These are phyloP conservation scores for Ephydatia muelleri DNA, from an alignment of 37 sponge, comb jelly and placozoan genomes.

Conservation along the genomic window DNA sequence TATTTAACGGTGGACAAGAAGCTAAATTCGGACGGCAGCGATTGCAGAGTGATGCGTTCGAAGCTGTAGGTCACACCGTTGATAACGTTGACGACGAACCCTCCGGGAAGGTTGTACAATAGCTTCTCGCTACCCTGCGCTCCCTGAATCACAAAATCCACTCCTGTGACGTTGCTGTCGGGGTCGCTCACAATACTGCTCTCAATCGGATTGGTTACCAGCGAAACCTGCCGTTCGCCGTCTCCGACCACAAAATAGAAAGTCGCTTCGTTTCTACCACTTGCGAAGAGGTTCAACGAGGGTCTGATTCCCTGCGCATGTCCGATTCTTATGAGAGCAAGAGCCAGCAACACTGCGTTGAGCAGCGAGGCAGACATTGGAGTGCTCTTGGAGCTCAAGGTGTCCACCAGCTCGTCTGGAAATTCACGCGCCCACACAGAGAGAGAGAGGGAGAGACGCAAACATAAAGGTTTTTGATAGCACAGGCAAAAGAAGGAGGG, in stretches of 20 bases:
- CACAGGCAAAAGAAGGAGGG: no score
- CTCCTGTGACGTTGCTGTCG: background rate
- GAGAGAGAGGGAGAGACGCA: background rate
- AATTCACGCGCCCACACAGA: background rate
- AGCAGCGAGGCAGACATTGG: background rate
- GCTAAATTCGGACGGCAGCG: conserved; percentile 22
- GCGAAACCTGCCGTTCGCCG: background rate
- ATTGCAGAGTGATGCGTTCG: background rate
- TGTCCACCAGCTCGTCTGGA: no score
- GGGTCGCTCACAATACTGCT: background rate
- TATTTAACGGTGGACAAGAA: conserved; percentile 27
- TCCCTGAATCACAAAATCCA: background rate
- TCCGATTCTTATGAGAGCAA: background rate
- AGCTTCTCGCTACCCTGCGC: background rate
- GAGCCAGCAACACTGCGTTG: background rate
- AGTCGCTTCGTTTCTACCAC: conserved; percentile 20
- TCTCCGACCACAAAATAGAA: conserved; percentile 29
- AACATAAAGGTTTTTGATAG: no score
- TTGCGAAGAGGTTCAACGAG: conserved; percentile 13
- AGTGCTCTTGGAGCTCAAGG: background rate
- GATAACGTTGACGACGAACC: background rate
- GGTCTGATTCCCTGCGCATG: conserved; percentile 16
- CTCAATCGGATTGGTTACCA: conserved; percentile 16
- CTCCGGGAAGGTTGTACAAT: background rate
- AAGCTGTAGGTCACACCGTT: background rate